Conservation (phyloP, 2,888 invertebrate species). For the Pharmacophagus antenor region DNA sequence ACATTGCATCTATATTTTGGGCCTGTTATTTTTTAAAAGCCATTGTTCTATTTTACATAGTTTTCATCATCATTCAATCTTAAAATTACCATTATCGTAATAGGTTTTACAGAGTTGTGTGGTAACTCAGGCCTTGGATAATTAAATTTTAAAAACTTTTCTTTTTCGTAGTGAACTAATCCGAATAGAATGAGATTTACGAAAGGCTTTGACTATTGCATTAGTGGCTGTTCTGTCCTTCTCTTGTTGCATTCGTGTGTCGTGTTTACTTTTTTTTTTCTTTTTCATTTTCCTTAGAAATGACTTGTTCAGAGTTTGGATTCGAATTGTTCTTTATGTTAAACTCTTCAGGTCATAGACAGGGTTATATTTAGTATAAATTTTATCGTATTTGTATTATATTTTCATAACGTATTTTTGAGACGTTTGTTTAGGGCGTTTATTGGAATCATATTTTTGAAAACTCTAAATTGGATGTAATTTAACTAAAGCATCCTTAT, state of each 20-base stretch:
- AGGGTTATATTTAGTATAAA: conserved; percentile 82
- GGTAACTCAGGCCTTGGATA: conserved; percentile 64
- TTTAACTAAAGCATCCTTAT: conserved; percentile 67
- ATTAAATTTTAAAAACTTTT: conserved; percentile 35
- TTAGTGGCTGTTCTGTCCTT: conserved; percentile 33
- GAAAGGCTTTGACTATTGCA: conserved; percentile 38
- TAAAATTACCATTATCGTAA: conserved; percentile 39
- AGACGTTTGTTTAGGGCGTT: conserved; percentile 77
- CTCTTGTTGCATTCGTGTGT: conserved; percentile 33
- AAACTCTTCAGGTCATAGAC: conserved; percentile 81
- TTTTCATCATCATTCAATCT: conserved; percentile 13
- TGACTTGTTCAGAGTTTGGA: conserved; percentile 76
- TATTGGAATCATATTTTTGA: conserved; percentile 80
- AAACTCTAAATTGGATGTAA: conserved; percentile 73
- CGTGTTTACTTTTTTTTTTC: conserved; percentile 34
- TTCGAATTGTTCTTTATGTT: conserved; percentile 59
- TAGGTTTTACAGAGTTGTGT: conserved; percentile 66
- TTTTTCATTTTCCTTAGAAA: conserved; percentile 51
- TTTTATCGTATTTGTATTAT: conserved; percentile 81
- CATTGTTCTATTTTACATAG: conserved; percentile 18
- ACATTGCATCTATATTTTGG: conserved; percentile 4
- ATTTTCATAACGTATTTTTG: conserved; percentile 81
- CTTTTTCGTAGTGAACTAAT: conserved; percentile 36
- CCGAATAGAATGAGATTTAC: conserved; percentile 32
- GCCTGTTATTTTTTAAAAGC: conserved; percentile 9